These are phyloP conservation scores for Vimba vimba DNA, from an alignment of 2,113 vertebrate genomes.

Conservation along the genomic window DNA sequence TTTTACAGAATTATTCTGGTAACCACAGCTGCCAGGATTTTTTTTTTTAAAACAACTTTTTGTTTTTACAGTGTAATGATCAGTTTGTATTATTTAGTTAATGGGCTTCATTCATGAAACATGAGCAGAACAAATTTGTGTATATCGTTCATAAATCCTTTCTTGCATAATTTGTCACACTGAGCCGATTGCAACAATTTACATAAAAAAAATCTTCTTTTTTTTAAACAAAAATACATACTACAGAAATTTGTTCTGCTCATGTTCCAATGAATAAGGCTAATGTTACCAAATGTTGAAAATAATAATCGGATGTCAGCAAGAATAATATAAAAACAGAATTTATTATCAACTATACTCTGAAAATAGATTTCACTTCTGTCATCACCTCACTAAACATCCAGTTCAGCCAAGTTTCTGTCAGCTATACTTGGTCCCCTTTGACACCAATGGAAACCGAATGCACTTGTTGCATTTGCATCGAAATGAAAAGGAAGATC, in stretches of 20 bases:
- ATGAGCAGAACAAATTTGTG: neutral
- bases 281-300: neutral
- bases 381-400: conserved; percentile 10
- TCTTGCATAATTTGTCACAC: neutral
- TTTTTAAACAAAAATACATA: neutral
- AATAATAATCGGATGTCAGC: neutral
- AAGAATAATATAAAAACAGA: neutral
- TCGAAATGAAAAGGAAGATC: conserved; percentile 31
- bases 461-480: conserved; percentile 30
- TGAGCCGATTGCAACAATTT: neutral
- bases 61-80: too few relatives aligned
- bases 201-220: neutral
- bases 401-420: neutral
- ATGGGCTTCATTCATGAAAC: neutral
- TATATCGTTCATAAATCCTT: neutral
- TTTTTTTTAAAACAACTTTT: too few relatives aligned
- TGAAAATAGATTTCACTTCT: conserved; percentile 22
- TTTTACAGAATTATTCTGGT: too few relatives aligned
- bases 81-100: too few relatives aligned
- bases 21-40: too few relatives aligned
- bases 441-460: neutral
- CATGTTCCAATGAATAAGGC: neutral
- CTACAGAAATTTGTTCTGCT: neutral
- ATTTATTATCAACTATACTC: neutral
- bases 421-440: neutral